Evolutionary conservation across 1,140 invertebrate genomes (phyloP), one percentile per base, ranked within the genome.

Genomic region (Pseudoatta argentina): DNA sequence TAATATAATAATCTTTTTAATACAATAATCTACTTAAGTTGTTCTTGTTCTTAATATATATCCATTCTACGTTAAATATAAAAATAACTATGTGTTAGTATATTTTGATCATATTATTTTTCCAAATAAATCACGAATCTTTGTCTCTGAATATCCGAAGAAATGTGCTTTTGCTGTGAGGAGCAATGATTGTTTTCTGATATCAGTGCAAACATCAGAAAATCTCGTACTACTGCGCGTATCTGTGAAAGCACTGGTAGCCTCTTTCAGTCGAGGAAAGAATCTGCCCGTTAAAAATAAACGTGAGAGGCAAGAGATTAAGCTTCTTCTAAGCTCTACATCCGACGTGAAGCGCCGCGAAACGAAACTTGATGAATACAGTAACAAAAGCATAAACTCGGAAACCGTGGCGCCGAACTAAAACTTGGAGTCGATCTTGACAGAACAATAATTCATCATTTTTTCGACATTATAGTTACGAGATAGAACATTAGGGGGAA

Each of bases 251-350:
- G 88, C 75, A 87, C 34, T 27, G 79, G 75, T 76, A 90, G 66
- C 69, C 44, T 85, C 88, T 89, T 89, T 82, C 72, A 27, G 55
- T 21, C 64, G 66, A 51, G 63, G 10, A 90, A 87, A 78, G 77
- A 90, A 63, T 39, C 63, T 76, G 24, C 48, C 59, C 53, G 86
- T 89, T 90, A 90, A 90, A 90, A 90, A 90, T 90, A 90, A 90
- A 88, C 79, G 69, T 55, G 24, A 44, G 64, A 86, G 14, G 81
- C 77, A 77, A 86, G 64, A 87, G 69, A 59, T 87, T 89, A 83
- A 91, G 48, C 64, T 81, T 21, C 55, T 77, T 57, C 59, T 69
- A 88, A 86, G 72, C 64, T 86, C 39, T 34, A 39, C 48, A 34
- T 82, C 30, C 39, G 69, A 44, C 44, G 53, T 44, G 59, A 21